Conservation (phyloP, 2,797 vertebrate species). For the Sylvia borin region DNA sequence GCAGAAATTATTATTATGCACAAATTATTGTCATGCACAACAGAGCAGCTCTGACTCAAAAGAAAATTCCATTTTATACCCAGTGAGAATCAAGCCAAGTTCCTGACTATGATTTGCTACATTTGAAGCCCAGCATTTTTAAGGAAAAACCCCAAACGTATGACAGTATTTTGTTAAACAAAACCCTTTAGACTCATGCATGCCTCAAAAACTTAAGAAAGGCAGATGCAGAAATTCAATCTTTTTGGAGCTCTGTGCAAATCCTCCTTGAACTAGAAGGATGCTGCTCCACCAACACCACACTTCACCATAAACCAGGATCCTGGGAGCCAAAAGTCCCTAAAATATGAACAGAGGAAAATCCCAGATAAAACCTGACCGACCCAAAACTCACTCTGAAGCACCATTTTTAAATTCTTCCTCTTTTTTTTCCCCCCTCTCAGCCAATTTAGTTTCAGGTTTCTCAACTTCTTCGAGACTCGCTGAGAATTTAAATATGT, state of each 20-base stretch:
- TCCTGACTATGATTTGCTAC: neutral
- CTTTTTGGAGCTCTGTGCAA: neutral
- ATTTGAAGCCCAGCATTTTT: neutral
- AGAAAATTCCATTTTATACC: too few relatives aligned
- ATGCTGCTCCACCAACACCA: neutral
- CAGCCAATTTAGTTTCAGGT: neutral
- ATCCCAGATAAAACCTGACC: neutral
- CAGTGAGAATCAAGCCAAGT: neutral
- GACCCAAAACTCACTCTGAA: neutral
- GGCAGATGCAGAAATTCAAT: neutral
- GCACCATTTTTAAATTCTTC: neutral
- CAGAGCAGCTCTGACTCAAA: too few relatives aligned
- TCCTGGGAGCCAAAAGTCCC: neutral
- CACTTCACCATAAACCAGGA: neutral
- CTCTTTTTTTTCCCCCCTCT: neutral
- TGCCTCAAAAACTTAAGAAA: neutral
- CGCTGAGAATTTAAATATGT: neutral
- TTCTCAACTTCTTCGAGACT: neutral
- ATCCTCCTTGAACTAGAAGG: neutral
- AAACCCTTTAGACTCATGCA: accelerated
- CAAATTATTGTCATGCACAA: too few relatives aligned
- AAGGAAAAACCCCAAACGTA: accelerated
- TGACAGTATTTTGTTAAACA: neutral
- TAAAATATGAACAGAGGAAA: neutral
- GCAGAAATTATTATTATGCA: too few relatives aligned